Percentiles rank a stretch among this genome's conserved stretches.
Evolutionary conservation across 2,797 vertebrate species (phyloP).

Genomic region (Steatocranus sp.): DNA sequence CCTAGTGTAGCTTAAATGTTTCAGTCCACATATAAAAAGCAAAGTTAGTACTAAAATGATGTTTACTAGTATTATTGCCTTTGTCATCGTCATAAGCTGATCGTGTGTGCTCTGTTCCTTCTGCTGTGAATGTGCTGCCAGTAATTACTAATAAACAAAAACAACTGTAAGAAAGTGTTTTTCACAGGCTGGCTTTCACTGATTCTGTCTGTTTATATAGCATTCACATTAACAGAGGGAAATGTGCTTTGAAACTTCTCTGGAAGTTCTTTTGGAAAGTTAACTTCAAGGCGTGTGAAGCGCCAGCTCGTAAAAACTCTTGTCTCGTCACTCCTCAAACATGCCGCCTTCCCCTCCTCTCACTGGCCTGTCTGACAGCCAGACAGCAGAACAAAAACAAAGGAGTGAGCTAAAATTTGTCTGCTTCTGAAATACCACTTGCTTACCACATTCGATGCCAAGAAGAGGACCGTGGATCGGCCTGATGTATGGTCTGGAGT

Average conservation of each 20-base stretch:
- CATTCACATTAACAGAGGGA: background rate
- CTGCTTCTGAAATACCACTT: constrained; percentile 28
- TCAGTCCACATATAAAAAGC: background rate
- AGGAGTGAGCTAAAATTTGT: background rate
- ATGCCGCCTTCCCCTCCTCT: background rate
- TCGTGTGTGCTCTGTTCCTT: background rate
- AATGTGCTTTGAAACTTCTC: background rate
- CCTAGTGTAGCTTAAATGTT: background rate
- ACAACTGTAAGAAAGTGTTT: background rate
- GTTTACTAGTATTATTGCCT: background rate
- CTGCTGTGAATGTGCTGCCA: background rate
- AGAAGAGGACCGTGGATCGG: constrained; percentile 33
- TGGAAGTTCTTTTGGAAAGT: constrained; percentile 27
- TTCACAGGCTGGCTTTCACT: background rate
- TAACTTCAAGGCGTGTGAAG: constrained; percentile 32
- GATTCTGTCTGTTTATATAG: background rate
- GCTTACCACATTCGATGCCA: constrained; percentile 19
- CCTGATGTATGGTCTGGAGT: background rate
- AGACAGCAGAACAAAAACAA: constrained; percentile 47
- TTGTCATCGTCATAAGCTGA: background rate
- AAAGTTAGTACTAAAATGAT: background rate
- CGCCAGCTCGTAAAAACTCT: constrained; percentile 35
- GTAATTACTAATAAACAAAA: background rate
- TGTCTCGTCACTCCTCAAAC: background rate
- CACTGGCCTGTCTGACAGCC: background rate